Percentiles rank a stretch among this genome's conserved stretches.
These are phyloP conservation scores for Galeruca laticollis DNA, from an alignment of 2,888 invertebrate species.

Conservation along the genomic window DNA sequence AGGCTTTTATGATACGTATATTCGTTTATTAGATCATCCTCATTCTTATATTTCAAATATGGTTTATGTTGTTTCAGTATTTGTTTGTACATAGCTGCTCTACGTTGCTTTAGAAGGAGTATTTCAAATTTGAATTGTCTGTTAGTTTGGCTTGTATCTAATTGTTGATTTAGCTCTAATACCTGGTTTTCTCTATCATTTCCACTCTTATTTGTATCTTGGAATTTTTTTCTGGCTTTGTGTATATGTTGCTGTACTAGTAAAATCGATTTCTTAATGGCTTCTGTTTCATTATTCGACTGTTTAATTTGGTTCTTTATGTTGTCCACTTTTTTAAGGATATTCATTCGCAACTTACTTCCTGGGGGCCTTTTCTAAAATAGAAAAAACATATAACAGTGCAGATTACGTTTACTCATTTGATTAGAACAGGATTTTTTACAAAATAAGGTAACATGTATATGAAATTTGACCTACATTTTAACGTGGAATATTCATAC, in stretches of 20 bases:
- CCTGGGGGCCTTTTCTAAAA: slow-evolving; percentile 40
- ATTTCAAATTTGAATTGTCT: slow-evolving; percentile 69
- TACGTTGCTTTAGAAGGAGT: slow-evolving; percentile 78
- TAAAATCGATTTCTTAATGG: slow-evolving; percentile 27
- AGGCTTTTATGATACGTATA: neutral
- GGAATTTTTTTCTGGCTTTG: neutral
- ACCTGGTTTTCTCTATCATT: neutral
- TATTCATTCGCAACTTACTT: slow-evolving; percentile 67
- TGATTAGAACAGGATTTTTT: too few species aligned
- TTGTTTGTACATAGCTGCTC: slow-evolving; percentile 70
- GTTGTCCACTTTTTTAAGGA: slow-evolving; percentile 72
- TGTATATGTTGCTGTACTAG: neutral
- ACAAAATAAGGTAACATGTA: too few species aligned
- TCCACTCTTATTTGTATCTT: neutral
- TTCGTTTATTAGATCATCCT: neutral
- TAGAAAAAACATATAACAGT: neutral
- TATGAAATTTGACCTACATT: too few species aligned
- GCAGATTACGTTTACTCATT: too few species aligned
- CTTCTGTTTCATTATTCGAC: slow-evolving; percentile 62
- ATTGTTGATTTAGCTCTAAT: slow-evolving; percentile 49
- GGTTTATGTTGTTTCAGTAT: slow-evolving; percentile 1
- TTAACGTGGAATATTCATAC: too few species aligned
- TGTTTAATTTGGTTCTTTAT: slow-evolving; percentile 71
- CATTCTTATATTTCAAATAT: neutral
- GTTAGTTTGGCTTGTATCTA: slow-evolving; percentile 63